phyloP scores from a whole-genome alignment of 2,888 invertebrate species.

The Nephrotoma guestfalica region DNA sequence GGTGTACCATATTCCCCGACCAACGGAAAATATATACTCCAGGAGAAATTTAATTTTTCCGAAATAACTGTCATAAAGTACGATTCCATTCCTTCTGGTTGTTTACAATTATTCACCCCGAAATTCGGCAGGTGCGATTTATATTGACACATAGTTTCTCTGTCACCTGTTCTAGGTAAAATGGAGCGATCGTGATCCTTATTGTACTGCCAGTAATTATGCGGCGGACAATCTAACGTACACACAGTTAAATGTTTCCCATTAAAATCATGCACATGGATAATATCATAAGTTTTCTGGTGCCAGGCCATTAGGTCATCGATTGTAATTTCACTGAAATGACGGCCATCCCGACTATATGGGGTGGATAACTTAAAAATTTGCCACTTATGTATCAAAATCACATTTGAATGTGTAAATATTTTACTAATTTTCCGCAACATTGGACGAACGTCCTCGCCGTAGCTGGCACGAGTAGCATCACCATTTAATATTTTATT shows the following conservation, averaged over 20 bases:
- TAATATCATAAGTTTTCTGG: neutral
- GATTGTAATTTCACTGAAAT: neutral
- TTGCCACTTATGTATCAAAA: neutral
- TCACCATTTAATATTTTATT: neutral
- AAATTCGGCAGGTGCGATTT: neutral
- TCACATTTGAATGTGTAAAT: neutral
- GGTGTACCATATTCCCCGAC: neutral
- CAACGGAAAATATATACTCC: neutral
- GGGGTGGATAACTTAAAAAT: neutral
- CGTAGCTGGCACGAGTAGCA: too few species aligned
- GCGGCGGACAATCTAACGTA: neutral
- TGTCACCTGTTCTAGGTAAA: neutral
- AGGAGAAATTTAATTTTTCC: constrained; percentile 3
- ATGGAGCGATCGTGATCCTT: neutral
- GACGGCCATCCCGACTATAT: neutral
- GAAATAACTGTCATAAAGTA: neutral
- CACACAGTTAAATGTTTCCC: constrained; percentile 2
- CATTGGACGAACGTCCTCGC: too few species aligned
- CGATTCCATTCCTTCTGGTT: neutral
- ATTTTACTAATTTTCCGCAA: neutral
- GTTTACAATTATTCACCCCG: neutral
- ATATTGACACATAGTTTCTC: neutral
- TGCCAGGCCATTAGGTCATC: neutral
- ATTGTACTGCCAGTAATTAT: constrained; percentile 1
- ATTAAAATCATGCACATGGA: neutral